Percentiles rank a stretch among this genome's conserved stretches.
Evolutionary conservation across 2,797 vertebrate species (phyloP).

Genomic region (Anableps anableps): DNA sequence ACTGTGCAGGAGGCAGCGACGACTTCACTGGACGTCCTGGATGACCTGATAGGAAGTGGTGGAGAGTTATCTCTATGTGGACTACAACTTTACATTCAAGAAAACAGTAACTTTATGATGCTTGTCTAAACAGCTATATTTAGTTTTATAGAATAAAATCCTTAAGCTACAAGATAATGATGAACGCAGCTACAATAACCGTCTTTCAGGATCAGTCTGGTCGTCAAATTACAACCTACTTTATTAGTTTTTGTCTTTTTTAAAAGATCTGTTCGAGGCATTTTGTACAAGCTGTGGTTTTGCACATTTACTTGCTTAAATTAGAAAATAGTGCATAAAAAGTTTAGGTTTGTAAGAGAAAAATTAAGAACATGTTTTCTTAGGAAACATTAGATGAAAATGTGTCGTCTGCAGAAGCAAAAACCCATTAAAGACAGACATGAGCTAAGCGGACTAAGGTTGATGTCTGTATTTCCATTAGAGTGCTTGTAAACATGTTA

Average conservation of each 20-base stretch:
- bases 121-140: neutral
- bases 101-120: neutral
- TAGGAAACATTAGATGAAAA: no score
- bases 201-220: neutral
- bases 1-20: constrained; percentile 3
- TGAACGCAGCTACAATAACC: neutral
- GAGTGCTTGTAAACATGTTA: neutral
- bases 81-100: no score
- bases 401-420: no score
- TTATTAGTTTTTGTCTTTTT: neutral
- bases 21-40: constrained; percentile 19
- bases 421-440: no score
- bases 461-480: neutral
- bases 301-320: neutral
- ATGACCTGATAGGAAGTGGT: constrained; percentile 32
- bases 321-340: neutral
- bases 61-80: no score
- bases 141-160: neutral
- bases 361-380: neutral
- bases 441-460: no score
- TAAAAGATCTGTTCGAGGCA: neutral
- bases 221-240: neutral
- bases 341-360: neutral
- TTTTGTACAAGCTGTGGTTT: neutral
- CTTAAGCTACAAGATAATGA: neutral